These are phyloP conservation scores for Planococcus citri DNA, from an alignment of 1,140 invertebrate genomes.

Conservation along the genomic window DNA sequence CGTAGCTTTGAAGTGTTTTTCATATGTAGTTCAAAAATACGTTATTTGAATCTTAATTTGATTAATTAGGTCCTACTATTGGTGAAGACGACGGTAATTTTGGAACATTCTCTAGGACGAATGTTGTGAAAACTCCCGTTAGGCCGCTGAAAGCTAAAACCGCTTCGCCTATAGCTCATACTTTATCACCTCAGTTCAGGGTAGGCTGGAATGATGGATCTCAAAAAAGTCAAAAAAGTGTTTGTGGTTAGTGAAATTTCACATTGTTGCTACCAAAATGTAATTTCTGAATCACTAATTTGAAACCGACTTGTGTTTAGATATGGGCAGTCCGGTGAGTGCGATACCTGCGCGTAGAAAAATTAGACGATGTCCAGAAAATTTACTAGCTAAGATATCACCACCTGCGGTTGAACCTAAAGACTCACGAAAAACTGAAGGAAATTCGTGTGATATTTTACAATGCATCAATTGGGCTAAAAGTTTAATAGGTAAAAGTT, in stretches of 20 bases:
- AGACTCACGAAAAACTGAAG: background rate
- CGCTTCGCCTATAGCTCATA: background rate
- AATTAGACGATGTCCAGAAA: background rate
- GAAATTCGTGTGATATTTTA: background rate
- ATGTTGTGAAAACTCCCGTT: background rate
- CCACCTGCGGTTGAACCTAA: background rate
- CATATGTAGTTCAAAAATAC: no score
- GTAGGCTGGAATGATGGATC: background rate
- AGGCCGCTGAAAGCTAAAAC: background rate
- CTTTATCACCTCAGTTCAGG: background rate
- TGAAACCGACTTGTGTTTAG: background rate
- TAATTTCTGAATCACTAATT: background rate
- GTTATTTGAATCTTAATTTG: no score
- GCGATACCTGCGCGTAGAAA: background rate
- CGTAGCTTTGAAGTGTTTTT: no score
- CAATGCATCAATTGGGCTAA: slow-evolving; percentile 6
- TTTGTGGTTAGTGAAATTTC: background rate
- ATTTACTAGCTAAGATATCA: background rate
- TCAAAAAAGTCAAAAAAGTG: background rate
- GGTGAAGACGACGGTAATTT: no score
- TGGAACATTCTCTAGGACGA: no score
- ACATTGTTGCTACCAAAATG: background rate
- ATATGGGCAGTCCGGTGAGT: background rate
- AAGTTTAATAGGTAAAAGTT: background rate
- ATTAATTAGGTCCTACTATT: no score